Evolutionary conservation across 2,797 vertebrate genomes (phyloP).

Genomic region (Stomatorhinus walkeri): DNA sequence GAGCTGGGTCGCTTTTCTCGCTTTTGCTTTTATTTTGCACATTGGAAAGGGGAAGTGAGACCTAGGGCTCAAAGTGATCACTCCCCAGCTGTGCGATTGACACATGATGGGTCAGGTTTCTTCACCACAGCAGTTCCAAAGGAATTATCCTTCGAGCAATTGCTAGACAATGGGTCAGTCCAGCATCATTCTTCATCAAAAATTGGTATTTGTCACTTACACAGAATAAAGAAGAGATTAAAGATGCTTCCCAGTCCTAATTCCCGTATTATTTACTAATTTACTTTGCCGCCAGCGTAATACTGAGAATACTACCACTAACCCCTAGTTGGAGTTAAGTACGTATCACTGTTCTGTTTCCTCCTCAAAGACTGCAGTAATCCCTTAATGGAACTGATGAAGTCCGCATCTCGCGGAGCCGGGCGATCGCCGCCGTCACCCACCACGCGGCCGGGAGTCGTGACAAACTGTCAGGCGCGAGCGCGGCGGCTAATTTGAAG

Average conservation of each 20-base stretch:
- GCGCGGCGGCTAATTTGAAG: slow-evolving; percentile 98
- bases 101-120: neutral
- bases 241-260: neutral
- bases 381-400: slow-evolving; percentile 43
- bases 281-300: neutral
- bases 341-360: neutral
- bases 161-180: neutral
- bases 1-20: neutral
- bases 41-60: neutral
- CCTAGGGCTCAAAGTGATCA: neutral
- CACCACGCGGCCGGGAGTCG: slow-evolving; percentile 92
- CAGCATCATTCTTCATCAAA: neutral
- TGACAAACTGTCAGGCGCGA: slow-evolving; percentile 97
- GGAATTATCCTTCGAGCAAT: neutral
- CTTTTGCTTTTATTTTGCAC: neutral
- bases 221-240: neutral
- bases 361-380: neutral
- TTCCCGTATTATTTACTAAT: neutral
- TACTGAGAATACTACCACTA: neutral
- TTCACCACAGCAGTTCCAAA: neutral
- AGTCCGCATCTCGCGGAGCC: slow-evolving; percentile 73
- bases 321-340: neutral
- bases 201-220: neutral
- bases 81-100: neutral
- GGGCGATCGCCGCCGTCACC: slow-evolving; percentile 77